Evolutionary conservation across 2,113 vertebrate species (phyloP), one percentile per base, ranked within the genome.

Genomic region (Epinephelus lanceolatus): DNA sequence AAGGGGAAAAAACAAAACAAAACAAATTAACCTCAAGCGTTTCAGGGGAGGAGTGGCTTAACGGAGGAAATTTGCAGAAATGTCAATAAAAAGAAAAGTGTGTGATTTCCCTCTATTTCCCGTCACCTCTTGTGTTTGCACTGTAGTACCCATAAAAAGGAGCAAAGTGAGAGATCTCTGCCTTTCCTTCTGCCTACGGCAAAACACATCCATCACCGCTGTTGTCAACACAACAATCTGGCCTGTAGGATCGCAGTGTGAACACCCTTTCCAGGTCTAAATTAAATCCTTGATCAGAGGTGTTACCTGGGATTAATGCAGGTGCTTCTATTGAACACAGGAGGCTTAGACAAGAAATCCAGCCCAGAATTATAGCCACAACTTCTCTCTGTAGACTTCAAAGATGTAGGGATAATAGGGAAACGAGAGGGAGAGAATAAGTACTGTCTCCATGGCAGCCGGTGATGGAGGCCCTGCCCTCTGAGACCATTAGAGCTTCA

Each of bases 251-350:
- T 80, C 68, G 40, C 52, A 73, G 79, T 62, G 68, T 55, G 61
- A 81, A 83, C 82, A 88, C 78, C 86, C 84, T 89, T 87, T 90
- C 74, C n/a, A 76, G 84, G 84, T 83, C 83, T 86, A 92, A 91
- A 93, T 94, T 80, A 94, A 94, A 92, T 91, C 89, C 89, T 88
- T 90, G 88, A 94, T 93, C 92, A 88, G 83, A 81, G 71, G 86
- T 87, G 88, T 89, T 93, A 91, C 88, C 88, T 90, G 85, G 82
- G 93, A 94, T 94, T 93, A 94, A 93, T 93, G 87, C 88, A 81
- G 80, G 78, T 86, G 72, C 79, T 71, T 86, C 68, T 51, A 77
- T 51, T 76, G 61, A 85, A 86, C 84, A 78, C 57, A 69, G 40
- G 25, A 68, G 65, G 57, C 78, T 91, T 86, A 76, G 66, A 78